These are phyloP conservation scores for Montipora capitata DNA, from an alignment of 92 coral and sea anemone species.

Conservation along the genomic window DNA sequence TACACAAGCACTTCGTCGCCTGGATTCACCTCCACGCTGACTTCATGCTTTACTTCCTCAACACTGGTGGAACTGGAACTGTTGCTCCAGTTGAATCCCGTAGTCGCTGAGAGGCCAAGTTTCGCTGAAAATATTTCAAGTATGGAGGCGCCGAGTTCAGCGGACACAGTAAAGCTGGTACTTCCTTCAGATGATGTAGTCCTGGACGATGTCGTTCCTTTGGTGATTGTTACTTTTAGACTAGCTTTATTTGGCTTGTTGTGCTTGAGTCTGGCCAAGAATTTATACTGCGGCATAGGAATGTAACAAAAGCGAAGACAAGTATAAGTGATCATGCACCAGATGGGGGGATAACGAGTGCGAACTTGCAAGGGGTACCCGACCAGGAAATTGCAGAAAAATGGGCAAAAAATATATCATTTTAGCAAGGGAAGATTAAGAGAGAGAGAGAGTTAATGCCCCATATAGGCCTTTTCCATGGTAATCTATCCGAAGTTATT, in stretches of 20 bases:
- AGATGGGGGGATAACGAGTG: no score
- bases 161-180: constrained; percentile 11
- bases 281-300: not conserved
- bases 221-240: constrained; percentile 5
- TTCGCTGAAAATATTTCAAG: constrained; percentile 10
- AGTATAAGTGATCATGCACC: not conserved
- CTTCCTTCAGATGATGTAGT: constrained; percentile 17
- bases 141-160: constrained; percentile 7
- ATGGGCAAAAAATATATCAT: not conserved
- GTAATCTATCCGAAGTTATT: not conserved
- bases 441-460: not conserved
- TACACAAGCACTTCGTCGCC: constrained; percentile 18
- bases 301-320: not conserved
- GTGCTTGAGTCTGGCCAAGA: not conserved
- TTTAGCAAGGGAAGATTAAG: not conserved
- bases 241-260: not conserved
- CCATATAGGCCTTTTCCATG: not conserved
- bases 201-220: constrained; percentile 34
- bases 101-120: constrained; percentile 13
- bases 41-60: not conserved
- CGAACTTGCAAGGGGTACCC: no score
- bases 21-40: constrained; percentile 11
- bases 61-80: not conserved
- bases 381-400: not conserved
- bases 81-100: constrained; percentile 24